Conservation (phyloP, 2,113 vertebrate genomes). For the Cebus imitator region DNA sequence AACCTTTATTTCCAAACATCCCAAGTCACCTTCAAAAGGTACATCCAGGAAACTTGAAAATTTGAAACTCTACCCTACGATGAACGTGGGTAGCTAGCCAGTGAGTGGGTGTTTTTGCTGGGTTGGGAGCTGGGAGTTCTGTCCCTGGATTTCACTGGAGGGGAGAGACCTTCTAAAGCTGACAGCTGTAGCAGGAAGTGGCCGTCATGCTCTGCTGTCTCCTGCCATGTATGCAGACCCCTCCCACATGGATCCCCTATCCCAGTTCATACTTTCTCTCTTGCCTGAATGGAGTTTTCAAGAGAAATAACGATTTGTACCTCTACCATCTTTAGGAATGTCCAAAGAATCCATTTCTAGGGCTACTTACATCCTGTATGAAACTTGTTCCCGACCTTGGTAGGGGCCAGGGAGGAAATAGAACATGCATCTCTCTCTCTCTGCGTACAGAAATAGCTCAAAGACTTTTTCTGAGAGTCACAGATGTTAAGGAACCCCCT, state of each 20-base stretch:
- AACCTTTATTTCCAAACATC: not conserved
- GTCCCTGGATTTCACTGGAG: not conserved
- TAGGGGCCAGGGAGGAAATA: conserved; percentile 49
- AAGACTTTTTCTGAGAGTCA: conserved; percentile 34
- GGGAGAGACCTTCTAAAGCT: not conserved
- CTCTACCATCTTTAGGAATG: not conserved
- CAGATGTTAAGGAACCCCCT: conserved; percentile 81
- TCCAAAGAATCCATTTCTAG: not conserved
- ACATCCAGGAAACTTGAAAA: not conserved
- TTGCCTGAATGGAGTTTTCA: not conserved
- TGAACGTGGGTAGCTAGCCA: not conserved
- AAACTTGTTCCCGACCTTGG: conserved; percentile 8
- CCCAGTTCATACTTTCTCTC: not conserved
- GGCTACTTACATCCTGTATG: not conserved
- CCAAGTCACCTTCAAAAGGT: not conserved
- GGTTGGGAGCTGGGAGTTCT: not conserved
- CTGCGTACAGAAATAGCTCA: conserved; percentile 66
- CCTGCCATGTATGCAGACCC: accelerated
- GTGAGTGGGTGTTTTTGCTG: not conserved
- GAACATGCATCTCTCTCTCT: conserved; percentile 14
- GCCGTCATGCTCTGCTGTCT: accelerated
- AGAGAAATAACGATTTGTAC: not conserved
- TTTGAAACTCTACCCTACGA: not conserved
- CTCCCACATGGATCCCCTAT: accelerated
- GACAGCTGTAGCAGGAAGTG: accelerated